A percentile compares a stretch with the other conserved stretches of the same genome.
Evolutionary conservation across 2,113 vertebrate genomes (phyloP).

Genomic region (Salvelinus namaycush): DNA sequence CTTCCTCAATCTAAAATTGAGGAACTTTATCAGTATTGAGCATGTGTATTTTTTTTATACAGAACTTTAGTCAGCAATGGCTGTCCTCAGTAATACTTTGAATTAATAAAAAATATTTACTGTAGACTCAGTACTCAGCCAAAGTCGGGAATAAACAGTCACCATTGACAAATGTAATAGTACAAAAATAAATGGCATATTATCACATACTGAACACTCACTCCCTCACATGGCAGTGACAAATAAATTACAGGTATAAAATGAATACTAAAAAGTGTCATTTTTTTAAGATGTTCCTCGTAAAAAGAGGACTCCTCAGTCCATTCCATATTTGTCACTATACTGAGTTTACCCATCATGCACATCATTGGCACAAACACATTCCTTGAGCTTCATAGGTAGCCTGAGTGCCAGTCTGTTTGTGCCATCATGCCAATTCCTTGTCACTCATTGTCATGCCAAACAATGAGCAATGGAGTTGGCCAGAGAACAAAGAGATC

Average conservation of each 20-base stretch:
- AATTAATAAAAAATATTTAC: neutral
- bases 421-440: too few species aligned
- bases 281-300: neutral
- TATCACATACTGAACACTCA: neutral
- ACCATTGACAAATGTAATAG: neutral
- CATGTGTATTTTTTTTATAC: too few species aligned
- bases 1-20: too few species aligned
- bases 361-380: constrained; percentile 2
- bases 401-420: too few species aligned
- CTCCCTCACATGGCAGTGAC: neutral
- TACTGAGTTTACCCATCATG: neutral
- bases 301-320: neutral
- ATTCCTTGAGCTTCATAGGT: neutral
- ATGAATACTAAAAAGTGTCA: constrained; percentile 27
- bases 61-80: too few species aligned
- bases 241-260: constrained; percentile 19
- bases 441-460: too few species aligned
- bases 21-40: too few species aligned
- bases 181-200: neutral
- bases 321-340: neutral
- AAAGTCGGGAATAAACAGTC: neutral
- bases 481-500: too few species aligned
- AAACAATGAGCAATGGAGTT: too few species aligned
- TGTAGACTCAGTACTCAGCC: neutral
- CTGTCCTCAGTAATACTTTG: too few species aligned